Evolutionary conservation across 2,888 invertebrate species (phyloP).

Genomic region (Dendrolimus houi): DNA sequence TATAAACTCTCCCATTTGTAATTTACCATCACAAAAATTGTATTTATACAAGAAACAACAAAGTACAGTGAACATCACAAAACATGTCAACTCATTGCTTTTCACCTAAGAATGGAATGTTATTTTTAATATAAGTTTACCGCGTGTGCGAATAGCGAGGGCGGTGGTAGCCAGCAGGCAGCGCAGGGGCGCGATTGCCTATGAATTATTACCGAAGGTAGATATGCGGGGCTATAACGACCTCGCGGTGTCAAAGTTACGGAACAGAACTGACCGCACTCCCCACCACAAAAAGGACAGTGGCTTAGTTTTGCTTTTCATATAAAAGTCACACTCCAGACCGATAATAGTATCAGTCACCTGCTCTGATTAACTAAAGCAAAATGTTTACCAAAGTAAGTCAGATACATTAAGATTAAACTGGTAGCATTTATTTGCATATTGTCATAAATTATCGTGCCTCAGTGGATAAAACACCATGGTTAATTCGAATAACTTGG

Average conservation of each 20-base stretch:
- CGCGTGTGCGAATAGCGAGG: background rate
- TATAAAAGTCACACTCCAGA: conserved; percentile 66
- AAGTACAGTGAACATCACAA: no score
- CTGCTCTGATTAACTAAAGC: conserved; percentile 66
- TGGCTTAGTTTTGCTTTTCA: conserved; percentile 69
- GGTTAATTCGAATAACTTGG: no score
- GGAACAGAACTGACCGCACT: conserved; percentile 67
- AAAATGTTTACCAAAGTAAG: conserved; percentile 76
- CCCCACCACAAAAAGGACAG: conserved; percentile 60
- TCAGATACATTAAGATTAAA: conserved; percentile 6
- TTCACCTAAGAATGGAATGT: background rate
- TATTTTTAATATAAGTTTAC: background rate
- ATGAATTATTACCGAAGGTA: conserved; percentile 43
- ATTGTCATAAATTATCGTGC: no score
- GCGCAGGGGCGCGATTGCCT: conserved; percentile 32
- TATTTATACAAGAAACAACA: background rate
- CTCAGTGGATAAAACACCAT: no score
- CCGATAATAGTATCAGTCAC: conserved; percentile 73
- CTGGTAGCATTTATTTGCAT: background rate
- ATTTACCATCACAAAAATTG: background rate
- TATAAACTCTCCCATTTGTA: background rate
- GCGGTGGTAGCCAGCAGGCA: conserved; percentile 16
- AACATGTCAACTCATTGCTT: no score
- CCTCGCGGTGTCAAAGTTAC: conserved; percentile 75
- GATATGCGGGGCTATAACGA: conserved; percentile 49